Evolutionary conservation across 2,888 invertebrate species (phyloP).

Genomic region (Plagodis pulveraria): DNA sequence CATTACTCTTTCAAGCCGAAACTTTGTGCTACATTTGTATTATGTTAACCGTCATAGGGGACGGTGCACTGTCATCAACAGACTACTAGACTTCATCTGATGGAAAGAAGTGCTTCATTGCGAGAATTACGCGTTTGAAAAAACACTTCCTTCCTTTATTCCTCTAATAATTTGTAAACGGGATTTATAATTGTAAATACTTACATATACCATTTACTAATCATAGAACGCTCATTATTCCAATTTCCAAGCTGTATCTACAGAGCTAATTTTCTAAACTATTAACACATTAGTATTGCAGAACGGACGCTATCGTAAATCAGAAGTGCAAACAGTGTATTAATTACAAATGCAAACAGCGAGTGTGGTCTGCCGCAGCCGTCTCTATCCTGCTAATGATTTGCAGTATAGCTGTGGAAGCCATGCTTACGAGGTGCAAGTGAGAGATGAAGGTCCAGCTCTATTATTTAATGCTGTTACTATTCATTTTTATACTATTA

Average conservation of each 20-base stretch:
- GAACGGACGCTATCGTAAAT: constrained; percentile 79
- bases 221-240: constrained; percentile 6
- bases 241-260: constrained; percentile 14
- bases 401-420: constrained; percentile 72
- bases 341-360: constrained; percentile 85
- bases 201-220: neutral
- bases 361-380: constrained; percentile 80
- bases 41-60: too few species aligned
- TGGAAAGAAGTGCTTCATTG: too few species aligned
- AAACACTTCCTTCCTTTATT: too few species aligned
- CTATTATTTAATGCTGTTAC: too few species aligned
- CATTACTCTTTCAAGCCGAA: too few species aligned
- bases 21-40: too few species aligned
- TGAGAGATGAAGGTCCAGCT: constrained; percentile 6
- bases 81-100: too few species aligned
- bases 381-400: constrained; percentile 83
- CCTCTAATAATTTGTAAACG: too few species aligned
- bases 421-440: constrained; percentile 36
- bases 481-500: too few species aligned
- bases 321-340: constrained; percentile 83
- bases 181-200: too few species aligned
- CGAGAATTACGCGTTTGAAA: too few species aligned
- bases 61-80: too few species aligned
- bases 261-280: constrained; percentile 70
- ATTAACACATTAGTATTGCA: constrained; percentile 81